Base-by-base conservation (phyloP, 2,113 vertebrate genomes). In the Glaucomys volans region DNA sequence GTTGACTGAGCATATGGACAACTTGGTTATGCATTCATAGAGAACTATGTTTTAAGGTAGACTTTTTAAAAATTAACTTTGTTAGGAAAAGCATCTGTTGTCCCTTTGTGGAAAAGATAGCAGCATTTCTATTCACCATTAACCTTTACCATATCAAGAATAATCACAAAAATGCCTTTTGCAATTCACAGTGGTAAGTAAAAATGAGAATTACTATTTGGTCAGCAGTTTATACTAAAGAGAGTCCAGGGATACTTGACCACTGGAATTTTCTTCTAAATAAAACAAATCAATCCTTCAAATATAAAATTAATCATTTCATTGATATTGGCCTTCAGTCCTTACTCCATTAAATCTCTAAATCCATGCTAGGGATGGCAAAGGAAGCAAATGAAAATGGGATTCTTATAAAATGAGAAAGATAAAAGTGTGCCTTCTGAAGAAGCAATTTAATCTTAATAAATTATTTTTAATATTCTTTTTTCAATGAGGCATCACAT, bases 401-500 rank as follows among this genome's bases (percentile, higher is more conserved):
- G 96, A 97, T 98, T 98, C 97, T 98, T 98, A 97, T 98, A 98
- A 98, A 98, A 98, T 95, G 96, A 98, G 97, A 98, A 97, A 95
- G 98, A 98, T 98, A 99, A 98, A 98, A 98, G 98, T 96, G 71
- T 97, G 98, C 85, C 95, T 98, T 97, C 95, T 98, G 97, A 98
- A 98, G 98, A 98, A 98, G 98, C 98, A 98, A 98, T 98, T 98
- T 98, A 98, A 98, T 95, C 97, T 96, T 97, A 98, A 98, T 98
- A 98, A 98, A 98, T 98, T 98, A 98, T 98, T 98, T 98, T 98
- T 98, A 97, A 98, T 98, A 98, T 98, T 98, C 98, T 54, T 91
- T 97, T 91, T 98, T 98, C 98, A 98, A 97, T 96, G 98, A 98
- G 92, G 96, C 97, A 97, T 97, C 96, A 95, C 97, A 98, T 96